A percentile compares a stretch with the other conserved stretches of the same genome.
Evolutionary conservation across 2,797 vertebrate species (phyloP).

Genomic region (Chaetodon trifasciatus): DNA sequence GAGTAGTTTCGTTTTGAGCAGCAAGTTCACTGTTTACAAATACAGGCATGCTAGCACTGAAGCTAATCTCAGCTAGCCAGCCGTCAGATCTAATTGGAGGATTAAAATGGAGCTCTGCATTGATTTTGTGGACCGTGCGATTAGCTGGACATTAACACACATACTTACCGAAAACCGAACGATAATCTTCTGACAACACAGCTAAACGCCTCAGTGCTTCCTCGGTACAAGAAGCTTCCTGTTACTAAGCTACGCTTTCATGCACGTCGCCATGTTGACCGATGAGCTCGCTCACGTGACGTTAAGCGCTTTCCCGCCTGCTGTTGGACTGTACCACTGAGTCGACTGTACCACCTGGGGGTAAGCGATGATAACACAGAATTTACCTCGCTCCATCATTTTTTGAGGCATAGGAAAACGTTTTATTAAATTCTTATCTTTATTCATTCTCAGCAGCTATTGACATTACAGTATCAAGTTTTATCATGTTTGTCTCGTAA

Average conservation of each 20-base stretch:
- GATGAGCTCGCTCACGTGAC: slow-evolving; percentile 49
- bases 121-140: rapidly evolving
- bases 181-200: rapidly evolving
- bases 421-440: background rate
- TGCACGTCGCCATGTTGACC: slow-evolving; percentile 58
- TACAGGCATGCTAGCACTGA: slow-evolving; percentile 10
- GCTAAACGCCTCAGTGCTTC: no score
- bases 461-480: no score
- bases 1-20: slow-evolving; percentile 5
- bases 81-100: rapidly evolving
- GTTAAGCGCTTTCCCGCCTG: slow-evolving; percentile 20
- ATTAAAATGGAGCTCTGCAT: rapidly evolving
- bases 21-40: slow-evolving; percentile 66
- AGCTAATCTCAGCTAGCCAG: slow-evolving; percentile 35
- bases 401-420: background rate
- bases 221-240: background rate
- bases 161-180: slow-evolving; percentile 24
- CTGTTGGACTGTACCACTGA: slow-evolving; percentile 29
- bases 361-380: background rate
- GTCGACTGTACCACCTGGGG: slow-evolving; percentile 4
- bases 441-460: no score
- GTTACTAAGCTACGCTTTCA: slow-evolving; percentile 8
- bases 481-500: no score
- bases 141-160: rapidly evolving
- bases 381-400: no score